These are phyloP conservation scores for Erythrocercus mccallii DNA, from an alignment of 2,113 vertebrate genomes.

Conservation along the genomic window DNA sequence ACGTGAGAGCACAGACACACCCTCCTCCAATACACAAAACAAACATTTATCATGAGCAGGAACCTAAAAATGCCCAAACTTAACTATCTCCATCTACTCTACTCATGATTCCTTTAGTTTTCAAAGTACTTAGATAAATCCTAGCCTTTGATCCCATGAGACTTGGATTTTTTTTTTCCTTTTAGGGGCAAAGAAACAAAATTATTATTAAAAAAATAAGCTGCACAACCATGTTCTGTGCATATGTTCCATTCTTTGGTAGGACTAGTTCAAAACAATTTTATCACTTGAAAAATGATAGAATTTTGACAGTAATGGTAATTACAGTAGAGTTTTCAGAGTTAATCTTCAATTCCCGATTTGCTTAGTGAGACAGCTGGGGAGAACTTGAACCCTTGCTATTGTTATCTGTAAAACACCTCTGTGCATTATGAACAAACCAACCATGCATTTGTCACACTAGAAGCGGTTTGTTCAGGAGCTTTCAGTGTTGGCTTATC, in stretches of 20 bases:
- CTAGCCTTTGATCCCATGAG: background rate
- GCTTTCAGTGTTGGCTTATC: background rate
- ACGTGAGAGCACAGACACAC: background rate
- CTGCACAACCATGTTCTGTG: background rate
- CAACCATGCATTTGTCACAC: background rate
- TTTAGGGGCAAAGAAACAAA: background rate
- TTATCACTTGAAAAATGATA: background rate
- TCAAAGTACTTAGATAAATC: background rate
- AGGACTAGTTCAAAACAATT: background rate
- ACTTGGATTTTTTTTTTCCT: background rate
- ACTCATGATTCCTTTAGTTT: background rate
- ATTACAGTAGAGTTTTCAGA: background rate
- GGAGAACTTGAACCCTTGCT: background rate
- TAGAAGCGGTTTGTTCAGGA: background rate
- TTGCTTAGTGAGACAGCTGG: background rate
- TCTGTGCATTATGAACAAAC: background rate
- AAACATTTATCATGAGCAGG: background rate
- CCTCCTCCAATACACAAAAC: background rate
- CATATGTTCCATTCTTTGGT: background rate
- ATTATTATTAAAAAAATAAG: background rate
- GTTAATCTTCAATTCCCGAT: background rate
- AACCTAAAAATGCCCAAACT: background rate
- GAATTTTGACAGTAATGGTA: background rate
- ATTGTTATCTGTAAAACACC: background rate
- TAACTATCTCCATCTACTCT: background rate